phyloP scores from a whole-genome alignment of 2,113 vertebrate species.

The Gymnocephalus cernua region DNA sequence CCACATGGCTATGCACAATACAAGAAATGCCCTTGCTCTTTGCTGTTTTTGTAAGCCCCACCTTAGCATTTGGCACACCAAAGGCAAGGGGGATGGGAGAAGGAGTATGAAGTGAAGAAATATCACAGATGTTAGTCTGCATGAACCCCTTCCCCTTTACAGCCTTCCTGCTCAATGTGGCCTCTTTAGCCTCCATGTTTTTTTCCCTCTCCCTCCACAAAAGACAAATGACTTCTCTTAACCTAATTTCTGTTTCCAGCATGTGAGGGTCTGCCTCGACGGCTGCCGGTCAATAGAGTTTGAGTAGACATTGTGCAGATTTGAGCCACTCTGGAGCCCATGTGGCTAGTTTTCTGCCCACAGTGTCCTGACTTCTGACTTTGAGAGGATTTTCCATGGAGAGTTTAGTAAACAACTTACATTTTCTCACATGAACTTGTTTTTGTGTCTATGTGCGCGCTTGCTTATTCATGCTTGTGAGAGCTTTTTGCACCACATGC shows the following conservation, averaged over 20 bases:
- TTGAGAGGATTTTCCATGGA: conserved; percentile 8
- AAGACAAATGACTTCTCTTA: conserved; percentile 75
- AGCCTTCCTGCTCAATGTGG: conserved; percentile 75
- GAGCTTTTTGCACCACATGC: conserved; percentile 43
- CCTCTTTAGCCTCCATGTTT: conserved; percentile 51
- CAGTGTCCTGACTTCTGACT: neutral
- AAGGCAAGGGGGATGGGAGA: conserved; percentile 62
- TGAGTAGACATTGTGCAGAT: conserved; percentile 71
- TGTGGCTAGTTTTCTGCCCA: conserved; percentile 4
- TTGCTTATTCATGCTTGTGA: conserved; percentile 30
- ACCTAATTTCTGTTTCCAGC: conserved; percentile 74
- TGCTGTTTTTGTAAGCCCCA: conserved; percentile 75
- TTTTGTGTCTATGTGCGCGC: conserved; percentile 14
- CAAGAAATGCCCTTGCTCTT: conserved; percentile 57
- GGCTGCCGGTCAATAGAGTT: conserved; percentile 69
- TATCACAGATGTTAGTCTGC: conserved; percentile 80
- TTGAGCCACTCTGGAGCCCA: conserved; percentile 39
- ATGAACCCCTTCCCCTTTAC: conserved; percentile 75
- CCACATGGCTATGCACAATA: conserved; percentile 46
- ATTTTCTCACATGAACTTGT: conserved; percentile 44
- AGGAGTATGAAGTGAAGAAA: conserved; percentile 62
- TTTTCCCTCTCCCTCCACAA: conserved; percentile 26
- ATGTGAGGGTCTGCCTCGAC: conserved; percentile 64
- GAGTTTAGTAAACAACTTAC: conserved; percentile 28
- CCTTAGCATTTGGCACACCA: conserved; percentile 73